Percentiles rank a stretch among this genome's conserved stretches.
These are phyloP conservation scores for Nothobranchius furzeri DNA, from an alignment of 2,113 vertebrate species.

Conservation along the genomic window DNA sequence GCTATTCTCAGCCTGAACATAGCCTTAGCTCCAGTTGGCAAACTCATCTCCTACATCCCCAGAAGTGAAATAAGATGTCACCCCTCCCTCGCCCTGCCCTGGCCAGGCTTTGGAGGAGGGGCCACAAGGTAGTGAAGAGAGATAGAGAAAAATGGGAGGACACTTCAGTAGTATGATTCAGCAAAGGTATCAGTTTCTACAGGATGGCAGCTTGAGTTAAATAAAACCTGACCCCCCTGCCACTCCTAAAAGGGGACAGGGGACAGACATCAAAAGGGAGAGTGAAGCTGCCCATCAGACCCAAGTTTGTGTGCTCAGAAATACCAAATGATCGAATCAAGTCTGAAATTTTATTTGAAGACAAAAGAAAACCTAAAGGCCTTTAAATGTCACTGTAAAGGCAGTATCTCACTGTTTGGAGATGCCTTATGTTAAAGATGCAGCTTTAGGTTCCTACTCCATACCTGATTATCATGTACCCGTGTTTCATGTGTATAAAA, in stretches of 20 bases:
- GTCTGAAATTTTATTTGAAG: slow-evolving; percentile 3
- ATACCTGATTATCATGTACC: too few species aligned
- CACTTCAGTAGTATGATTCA: slow-evolving; percentile 77
- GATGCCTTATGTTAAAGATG: too few species aligned
- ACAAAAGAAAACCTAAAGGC: background rate
- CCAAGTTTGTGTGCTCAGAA: slow-evolving; percentile 5
- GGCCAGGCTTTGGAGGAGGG: slow-evolving; percentile 9
- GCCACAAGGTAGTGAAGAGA: slow-evolving; percentile 29
- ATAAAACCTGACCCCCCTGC: slow-evolving; percentile 59
- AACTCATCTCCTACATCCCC: slow-evolving; percentile 31
- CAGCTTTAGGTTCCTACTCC: too few species aligned
- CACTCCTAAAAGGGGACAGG: slow-evolving; percentile 50
- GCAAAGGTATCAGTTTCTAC: slow-evolving; percentile 74
- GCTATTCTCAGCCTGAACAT: slow-evolving; percentile 43
- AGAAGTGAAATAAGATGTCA: slow-evolving; percentile 55
- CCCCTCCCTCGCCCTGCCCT: slow-evolving; percentile 9
- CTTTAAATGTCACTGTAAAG: slow-evolving; percentile 33
- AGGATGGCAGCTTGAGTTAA: slow-evolving; percentile 70
- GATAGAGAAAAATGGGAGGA: slow-evolving; percentile 53
- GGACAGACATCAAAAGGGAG: slow-evolving; percentile 50
- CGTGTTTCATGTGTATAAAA: too few species aligned
- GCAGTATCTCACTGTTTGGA: too few species aligned
- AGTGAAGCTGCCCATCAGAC: background rate
- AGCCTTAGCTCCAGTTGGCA: slow-evolving; percentile 58
- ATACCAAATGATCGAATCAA: slow-evolving; percentile 6